These are phyloP conservation scores for Sandelia bainsii DNA, from an alignment of 2,797 vertebrate genomes.

Conservation along the genomic window DNA sequence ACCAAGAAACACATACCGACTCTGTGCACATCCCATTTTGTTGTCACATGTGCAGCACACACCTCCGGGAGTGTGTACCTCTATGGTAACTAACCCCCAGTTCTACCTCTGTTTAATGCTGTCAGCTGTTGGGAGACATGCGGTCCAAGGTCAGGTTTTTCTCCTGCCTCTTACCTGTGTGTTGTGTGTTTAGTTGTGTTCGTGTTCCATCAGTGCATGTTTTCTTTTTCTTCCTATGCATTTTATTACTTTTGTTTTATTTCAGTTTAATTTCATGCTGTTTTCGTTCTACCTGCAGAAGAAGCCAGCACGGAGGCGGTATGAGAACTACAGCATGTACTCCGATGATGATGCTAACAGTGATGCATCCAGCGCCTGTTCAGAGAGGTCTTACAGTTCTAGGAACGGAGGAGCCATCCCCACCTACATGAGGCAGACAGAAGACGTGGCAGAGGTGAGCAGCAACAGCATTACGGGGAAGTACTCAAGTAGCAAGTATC, in stretches of 20 bases:
- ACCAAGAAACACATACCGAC: background rate
- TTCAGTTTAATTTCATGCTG: conserved; percentile 24
- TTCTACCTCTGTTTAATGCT: conserved; percentile 89
- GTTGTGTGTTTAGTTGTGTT: conserved; percentile 38
- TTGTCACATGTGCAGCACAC: conserved; percentile 37
- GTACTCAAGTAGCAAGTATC: too few species aligned
- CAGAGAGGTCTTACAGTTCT: conserved; percentile 95
- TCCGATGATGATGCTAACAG: conserved; percentile 98
- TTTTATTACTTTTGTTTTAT: background rate
- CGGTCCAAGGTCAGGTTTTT: conserved; percentile 93
- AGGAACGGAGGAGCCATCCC: conserved; percentile 94
- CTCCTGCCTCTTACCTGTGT: conserved; percentile 64
- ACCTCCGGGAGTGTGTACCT: conserved; percentile 41
- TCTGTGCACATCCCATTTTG: conserved; percentile 15
- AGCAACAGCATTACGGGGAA: too few species aligned
- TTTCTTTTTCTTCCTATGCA: conserved; percentile 1
- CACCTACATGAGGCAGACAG: conserved; percentile 96
- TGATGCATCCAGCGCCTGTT: conserved; percentile 96
- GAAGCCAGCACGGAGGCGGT: conserved; percentile 94
- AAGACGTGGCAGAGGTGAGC: conserved; percentile 92
- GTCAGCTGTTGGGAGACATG: conserved; percentile 99
- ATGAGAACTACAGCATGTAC: conserved; percentile 94
- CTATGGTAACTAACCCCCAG: conserved; percentile 72
- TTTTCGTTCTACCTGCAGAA: conserved; percentile 80
- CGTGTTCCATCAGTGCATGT: conserved; percentile 26